These are phyloP conservation scores for Pseudocheirus occidentalis DNA, from an alignment of 2,797 vertebrate species.

Conservation along the genomic window DNA sequence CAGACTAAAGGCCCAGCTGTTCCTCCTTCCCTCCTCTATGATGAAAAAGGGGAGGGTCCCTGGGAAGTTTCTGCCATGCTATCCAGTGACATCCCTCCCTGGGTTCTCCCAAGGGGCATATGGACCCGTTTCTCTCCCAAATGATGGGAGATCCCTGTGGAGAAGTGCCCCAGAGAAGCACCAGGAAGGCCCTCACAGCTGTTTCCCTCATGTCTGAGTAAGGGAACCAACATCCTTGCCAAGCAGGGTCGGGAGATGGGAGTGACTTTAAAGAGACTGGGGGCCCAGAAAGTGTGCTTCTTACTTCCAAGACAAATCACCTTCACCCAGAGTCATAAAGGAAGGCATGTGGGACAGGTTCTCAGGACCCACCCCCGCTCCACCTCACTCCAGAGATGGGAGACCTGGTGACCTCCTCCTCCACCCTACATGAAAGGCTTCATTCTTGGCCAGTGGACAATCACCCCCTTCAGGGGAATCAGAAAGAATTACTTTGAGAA, in stretches of 20 bases:
- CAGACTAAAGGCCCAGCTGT: no score
- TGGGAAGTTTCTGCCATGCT: no score
- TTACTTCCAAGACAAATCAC: background rate
- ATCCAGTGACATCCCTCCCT: no score
- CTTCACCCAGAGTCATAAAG: background rate
- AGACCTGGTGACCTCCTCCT: background rate
- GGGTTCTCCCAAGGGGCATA: background rate
- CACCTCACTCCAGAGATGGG: background rate
- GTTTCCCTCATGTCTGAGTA: background rate
- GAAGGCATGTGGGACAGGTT: background rate
- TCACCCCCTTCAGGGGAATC: background rate
- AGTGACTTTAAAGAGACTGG: background rate
- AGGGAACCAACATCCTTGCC: background rate
- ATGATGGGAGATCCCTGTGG: no score
- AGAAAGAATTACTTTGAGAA: background rate
- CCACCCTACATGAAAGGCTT: background rate
- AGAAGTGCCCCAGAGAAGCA: background rate
- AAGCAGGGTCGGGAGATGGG: background rate
- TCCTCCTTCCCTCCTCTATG: background rate
- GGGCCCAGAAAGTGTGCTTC: rapidly evolving
- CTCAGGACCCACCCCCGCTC: background rate
- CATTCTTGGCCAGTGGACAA: background rate
- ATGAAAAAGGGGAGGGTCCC: background rate
- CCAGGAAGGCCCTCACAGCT: background rate
- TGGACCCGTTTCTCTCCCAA: no score